These are phyloP conservation scores for Siniperca undulata DNA, from an alignment of 2,797 vertebrate genomes.

Conservation along the genomic window DNA sequence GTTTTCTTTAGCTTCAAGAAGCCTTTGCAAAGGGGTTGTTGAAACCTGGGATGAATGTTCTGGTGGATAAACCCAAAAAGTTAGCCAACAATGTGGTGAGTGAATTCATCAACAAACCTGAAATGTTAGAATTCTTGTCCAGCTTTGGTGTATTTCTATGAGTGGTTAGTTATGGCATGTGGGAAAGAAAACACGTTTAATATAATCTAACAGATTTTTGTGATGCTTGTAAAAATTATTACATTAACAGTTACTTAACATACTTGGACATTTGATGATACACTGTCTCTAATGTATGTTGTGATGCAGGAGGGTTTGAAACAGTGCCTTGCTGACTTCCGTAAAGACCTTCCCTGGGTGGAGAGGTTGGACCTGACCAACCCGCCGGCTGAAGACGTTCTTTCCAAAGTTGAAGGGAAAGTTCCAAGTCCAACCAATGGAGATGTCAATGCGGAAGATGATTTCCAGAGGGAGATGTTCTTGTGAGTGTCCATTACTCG, in stretches of 20 bases:
- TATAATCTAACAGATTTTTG: neutral
- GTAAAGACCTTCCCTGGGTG: constrained; percentile 89
- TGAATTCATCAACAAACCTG: neutral
- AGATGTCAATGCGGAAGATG: constrained; percentile 89
- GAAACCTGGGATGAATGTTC: constrained; percentile 93
- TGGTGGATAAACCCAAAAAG: constrained; percentile 85
- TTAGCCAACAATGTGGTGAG: constrained; percentile 90
- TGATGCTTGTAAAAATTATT: neutral
- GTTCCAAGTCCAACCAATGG: constrained; percentile 53
- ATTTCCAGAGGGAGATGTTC: constrained; percentile 97
- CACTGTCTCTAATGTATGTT: neutral
- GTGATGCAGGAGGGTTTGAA: constrained; percentile 89
- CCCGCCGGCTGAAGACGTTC: constrained; percentile 76
- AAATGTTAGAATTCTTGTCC: fast-evolving
- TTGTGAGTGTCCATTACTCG: constrained; percentile 87
- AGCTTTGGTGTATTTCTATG: neutral
- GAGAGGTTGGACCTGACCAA: constrained; percentile 93
- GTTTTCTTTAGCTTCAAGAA: constrained; percentile 89
- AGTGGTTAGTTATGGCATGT: neutral
- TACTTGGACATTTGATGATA: neutral
- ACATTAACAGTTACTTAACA: neutral
- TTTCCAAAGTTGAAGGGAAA: constrained; percentile 69
- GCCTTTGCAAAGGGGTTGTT: constrained; percentile 90
- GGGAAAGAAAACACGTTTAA: neutral
- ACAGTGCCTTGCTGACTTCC: constrained; percentile 89